Percentiles rank a stretch among this genome's conserved stretches.
Conservation (phyloP, 2,797 vertebrate genomes). For the Philypnodon macrostomus region DNA sequence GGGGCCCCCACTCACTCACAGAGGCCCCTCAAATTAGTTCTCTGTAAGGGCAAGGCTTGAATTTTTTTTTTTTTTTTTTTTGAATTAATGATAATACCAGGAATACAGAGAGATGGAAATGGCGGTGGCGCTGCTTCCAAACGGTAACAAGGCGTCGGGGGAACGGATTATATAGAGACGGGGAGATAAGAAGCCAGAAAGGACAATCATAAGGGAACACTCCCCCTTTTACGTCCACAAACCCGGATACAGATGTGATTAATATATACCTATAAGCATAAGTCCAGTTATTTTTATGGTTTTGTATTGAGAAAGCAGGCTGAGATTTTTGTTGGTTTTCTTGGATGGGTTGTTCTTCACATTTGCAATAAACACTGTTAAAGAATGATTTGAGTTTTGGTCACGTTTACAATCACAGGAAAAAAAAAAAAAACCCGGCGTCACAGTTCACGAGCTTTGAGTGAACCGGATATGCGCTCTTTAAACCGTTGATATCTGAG, state of each 20-base stretch:
- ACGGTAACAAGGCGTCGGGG: constrained; percentile 94
- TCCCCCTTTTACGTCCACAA: constrained; percentile 7
- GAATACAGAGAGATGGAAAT: constrained; percentile 22
- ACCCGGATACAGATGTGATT: constrained; percentile 49
- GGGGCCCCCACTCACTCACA: constrained; percentile 74
- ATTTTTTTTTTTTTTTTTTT: too few relatives aligned
- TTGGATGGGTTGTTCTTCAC: constrained; percentile 55
- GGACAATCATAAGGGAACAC: constrained; percentile 71
- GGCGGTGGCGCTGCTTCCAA: constrained; percentile 75
- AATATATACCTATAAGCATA: constrained; percentile 25
- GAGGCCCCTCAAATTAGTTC: constrained; percentile 87
- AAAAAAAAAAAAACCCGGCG: too few relatives aligned
- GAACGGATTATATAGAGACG: constrained; percentile 84
- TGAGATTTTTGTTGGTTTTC: constrained; percentile 21
- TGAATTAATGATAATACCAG: constrained; percentile 87
- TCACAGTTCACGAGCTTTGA: too few relatives aligned
- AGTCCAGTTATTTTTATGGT: constrained; percentile 22
- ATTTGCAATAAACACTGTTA: constrained; percentile 79
- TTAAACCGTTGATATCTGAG: too few relatives aligned
- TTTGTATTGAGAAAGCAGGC: constrained; percentile 36
- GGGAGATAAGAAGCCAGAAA: constrained; percentile 31
- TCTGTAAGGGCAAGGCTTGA: constrained; percentile 75
- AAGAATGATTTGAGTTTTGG: constrained; percentile 45
- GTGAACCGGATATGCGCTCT: too few relatives aligned
- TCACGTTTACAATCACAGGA: constrained; percentile 10